Evolutionary conservation across 2,888 invertebrate genomes (phyloP).

Genomic region (Bruchidius siliquastri): DNA sequence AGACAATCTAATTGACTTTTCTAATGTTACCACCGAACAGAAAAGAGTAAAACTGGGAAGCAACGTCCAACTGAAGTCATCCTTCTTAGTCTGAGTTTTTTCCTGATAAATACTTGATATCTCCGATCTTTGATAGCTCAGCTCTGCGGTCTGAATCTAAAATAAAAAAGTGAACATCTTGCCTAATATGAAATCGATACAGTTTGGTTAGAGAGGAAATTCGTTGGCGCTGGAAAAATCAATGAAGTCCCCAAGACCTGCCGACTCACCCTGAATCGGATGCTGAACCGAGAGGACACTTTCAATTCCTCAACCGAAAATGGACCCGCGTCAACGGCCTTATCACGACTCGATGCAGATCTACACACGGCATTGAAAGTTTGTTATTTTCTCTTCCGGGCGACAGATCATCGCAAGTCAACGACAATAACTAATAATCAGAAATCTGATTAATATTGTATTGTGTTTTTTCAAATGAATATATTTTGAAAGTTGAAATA

Average conservation of each 20-base stretch:
- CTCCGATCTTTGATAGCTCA: neutral
- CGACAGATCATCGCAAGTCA: no score
- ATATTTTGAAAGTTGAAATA: no score
- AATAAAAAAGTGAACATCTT: neutral
- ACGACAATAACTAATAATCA: no score
- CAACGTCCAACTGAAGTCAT: neutral
- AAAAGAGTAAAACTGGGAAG: neutral
- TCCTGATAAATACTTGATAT: neutral
- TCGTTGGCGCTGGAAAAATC: neutral
- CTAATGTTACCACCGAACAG: no score
- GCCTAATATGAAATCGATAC: neutral
- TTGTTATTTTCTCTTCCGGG: no score
- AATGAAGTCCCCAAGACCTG: neutral
- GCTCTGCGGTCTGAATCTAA: neutral
- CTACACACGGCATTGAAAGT: neutral
- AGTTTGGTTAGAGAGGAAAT: neutral
- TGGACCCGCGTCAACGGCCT: neutral
- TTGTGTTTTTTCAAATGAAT: no score
- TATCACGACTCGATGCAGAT: neutral
- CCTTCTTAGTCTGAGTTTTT: neutral
- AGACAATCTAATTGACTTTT: no score
- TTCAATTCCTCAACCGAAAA: neutral
- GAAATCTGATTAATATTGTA: no score
- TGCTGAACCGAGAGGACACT: neutral
- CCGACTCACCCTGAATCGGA: neutral